A percentile compares a stretch with the other conserved stretches of the same genome.
Conservation (phyloP, 2,113 vertebrate genomes). For the Gallinago paraguaiae region DNA sequence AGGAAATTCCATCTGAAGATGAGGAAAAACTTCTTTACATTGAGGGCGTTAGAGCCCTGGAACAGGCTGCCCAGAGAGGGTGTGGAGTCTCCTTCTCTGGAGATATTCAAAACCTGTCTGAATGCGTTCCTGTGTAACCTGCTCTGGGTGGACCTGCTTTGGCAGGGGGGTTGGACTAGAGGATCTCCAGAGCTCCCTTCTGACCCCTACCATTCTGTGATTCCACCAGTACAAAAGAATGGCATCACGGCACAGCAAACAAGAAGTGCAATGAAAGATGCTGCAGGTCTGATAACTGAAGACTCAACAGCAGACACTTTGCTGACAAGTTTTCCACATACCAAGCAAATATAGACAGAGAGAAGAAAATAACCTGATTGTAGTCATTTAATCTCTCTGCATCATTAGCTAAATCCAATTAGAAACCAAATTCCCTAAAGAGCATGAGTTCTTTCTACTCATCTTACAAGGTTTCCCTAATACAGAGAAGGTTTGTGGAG, state of each 20-base stretch:
- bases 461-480: not conserved
- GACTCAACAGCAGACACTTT: not conserved
- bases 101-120: not conserved
- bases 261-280: not conserved
- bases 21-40: not conserved
- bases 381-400: not conserved
- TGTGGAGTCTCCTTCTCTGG: not conserved
- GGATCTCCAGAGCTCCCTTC: not conserved
- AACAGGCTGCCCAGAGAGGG: not conserved
- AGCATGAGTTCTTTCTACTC: not conserved
- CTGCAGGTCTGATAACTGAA: not conserved
- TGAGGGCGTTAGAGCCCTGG: not conserved
- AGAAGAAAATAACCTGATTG: not conserved
- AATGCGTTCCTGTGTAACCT: not conserved
- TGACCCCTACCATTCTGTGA: not conserved
- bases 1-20: not conserved
- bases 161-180: not conserved
- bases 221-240: not conserved
- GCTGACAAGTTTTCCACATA: not conserved
- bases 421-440: not conserved
- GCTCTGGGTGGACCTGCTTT: not conserved
- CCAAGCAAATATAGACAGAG: not conserved
- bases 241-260: not conserved
- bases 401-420: not conserved
- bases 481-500: not conserved